A percentile compares a stretch with the other conserved stretches of the same genome.
These are phyloP conservation scores for Pseudoatta argentina DNA, from an alignment of 1,140 invertebrate genomes.

Conservation along the genomic window DNA sequence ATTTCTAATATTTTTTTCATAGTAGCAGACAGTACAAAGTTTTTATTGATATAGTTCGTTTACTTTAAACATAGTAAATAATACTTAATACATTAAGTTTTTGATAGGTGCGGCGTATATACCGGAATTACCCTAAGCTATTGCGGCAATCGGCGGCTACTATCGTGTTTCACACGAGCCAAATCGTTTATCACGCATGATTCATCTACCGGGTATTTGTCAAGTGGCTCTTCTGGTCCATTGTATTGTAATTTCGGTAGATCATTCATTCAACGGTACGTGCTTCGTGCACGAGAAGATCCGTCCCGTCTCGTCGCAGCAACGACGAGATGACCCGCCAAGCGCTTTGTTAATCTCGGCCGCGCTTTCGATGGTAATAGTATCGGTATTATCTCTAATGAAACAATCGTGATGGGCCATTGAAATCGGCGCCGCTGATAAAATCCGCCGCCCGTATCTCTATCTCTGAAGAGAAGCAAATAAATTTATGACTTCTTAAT, in stretches of 20 bases:
- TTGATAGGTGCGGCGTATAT: no score
- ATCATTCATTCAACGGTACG: conserved; percentile 73
- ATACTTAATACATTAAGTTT: no score
- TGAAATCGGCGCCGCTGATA: conserved; percentile 60
- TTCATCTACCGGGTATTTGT: conserved; percentile 78
- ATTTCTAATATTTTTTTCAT: no score
- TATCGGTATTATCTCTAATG: conserved; percentile 68
- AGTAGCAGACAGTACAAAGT: no score
- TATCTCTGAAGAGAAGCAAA: not conserved
- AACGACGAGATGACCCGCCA: conserved; percentile 44
- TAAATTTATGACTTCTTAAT: conserved; percentile 5
- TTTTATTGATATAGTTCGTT: no score
- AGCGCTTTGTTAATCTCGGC: conserved; percentile 70
- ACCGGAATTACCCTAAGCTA: not conserved
- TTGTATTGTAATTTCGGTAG: conserved; percentile 81
- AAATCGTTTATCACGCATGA: conserved; percentile 71
- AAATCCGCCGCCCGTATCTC: not conserved
- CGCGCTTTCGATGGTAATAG: conserved; percentile 69
- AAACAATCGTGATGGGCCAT: conserved; percentile 67
- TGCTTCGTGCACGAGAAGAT: conserved; percentile 48
- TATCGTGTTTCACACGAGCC: conserved; percentile 75
- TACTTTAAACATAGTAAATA: no score
- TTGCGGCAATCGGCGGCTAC: not conserved
- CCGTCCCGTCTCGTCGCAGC: conserved; percentile 29
- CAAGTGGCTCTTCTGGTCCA: conserved; percentile 79